A percentile compares a stretch with the other conserved stretches of the same genome.
Evolutionary conservation across 2,113 vertebrate species (phyloP).

Genomic region (Philantomba maxwellii): DNA sequence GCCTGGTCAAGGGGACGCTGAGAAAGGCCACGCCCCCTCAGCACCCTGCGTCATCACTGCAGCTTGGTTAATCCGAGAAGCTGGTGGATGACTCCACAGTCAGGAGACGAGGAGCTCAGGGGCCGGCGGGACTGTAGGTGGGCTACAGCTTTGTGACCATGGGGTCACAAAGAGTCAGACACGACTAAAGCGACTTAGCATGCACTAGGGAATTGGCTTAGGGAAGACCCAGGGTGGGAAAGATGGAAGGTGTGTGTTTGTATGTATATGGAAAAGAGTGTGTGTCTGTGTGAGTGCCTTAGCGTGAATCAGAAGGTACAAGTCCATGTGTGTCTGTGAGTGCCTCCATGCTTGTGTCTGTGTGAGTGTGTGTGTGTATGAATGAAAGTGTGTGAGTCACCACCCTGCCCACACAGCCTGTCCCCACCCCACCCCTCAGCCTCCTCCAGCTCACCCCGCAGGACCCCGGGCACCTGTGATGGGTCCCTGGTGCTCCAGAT

Average conservation of each 20-base stretch:
- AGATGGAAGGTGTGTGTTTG: background rate
- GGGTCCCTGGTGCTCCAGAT: background rate
- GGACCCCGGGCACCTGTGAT: background rate
- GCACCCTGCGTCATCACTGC: rapidly evolving
- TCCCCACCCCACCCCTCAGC: background rate
- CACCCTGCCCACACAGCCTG: background rate
- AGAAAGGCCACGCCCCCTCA: rapidly evolving
- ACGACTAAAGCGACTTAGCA: background rate
- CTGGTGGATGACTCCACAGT: background rate
- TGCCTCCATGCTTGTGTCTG: background rate
- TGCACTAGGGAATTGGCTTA: background rate
- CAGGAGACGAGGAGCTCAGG: background rate
- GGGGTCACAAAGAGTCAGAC: background rate
- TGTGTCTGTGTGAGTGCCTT: background rate
- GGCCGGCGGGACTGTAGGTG: background rate
- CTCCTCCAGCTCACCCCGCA: background rate
- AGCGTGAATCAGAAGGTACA: background rate
- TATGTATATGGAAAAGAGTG: too few species aligned
- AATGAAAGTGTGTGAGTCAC: background rate
- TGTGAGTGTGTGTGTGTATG: background rate
- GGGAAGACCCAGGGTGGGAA: background rate
- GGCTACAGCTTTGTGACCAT: background rate
- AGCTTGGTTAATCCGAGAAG: background rate
- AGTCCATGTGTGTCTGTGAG: background rate
- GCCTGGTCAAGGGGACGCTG: background rate